Percentiles rank a stretch among this genome's conserved stretches.
Conservation (phyloP, 2,888 invertebrate genomes). For the Cantharis nigra region DNA sequence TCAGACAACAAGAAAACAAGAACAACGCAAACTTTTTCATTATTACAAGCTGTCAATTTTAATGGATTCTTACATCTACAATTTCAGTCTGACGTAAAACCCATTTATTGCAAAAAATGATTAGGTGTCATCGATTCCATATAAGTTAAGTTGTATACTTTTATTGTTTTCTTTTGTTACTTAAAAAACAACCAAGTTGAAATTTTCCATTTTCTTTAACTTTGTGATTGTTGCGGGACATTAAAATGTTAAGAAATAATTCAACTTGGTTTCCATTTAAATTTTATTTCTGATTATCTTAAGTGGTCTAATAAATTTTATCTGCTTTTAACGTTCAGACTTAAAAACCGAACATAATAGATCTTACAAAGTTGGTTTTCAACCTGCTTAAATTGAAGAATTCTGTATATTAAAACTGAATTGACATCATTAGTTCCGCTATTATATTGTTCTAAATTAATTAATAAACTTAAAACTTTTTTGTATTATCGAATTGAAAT, state of each 20-base stretch:
- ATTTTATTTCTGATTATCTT: not conserved
- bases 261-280: not conserved
- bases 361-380: too few relatives aligned
- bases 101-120: not conserved
- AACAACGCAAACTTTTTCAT: not conserved
- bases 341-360: not conserved
- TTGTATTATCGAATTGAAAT: too few relatives aligned
- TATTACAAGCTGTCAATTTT: not conserved
- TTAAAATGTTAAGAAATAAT: not conserved
- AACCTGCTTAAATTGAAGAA: not conserved
- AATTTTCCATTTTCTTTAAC: not conserved
- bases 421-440: too few relatives aligned
- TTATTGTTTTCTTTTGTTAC: not conserved
- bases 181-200: not conserved
- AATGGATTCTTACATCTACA: not conserved
- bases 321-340: not conserved
- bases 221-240: not conserved
- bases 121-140: not conserved
- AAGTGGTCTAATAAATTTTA: not conserved
- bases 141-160: not conserved
- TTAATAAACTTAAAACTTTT: too few relatives aligned
- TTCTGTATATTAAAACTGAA: too few relatives aligned
- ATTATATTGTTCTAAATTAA: too few relatives aligned
- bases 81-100: not conserved
- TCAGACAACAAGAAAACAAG: not conserved